Evolutionary conservation across 2,797 vertebrate species (phyloP), one percentile per base, ranked within the genome.

Genomic region (Eidolon dupreanum): DNA sequence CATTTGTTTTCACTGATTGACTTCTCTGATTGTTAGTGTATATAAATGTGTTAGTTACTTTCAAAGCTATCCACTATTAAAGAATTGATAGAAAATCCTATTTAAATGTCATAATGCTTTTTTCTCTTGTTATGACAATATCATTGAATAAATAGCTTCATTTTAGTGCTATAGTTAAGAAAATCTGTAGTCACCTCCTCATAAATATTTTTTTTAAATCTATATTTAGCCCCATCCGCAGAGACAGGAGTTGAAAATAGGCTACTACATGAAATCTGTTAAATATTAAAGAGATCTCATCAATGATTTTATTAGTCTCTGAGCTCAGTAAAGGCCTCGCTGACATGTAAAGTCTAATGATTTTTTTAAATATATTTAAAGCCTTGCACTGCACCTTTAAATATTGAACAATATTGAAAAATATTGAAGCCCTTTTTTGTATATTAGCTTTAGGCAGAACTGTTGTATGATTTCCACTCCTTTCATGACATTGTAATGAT

Each of bases 401-500:
- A 98, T 99, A 98, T 98, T 99, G 98, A 98, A 98, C 98, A 98
- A 98, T 99, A 99, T 99, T 98, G 98, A 99, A 99, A 99, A 99
- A 98, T 98, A 98, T 98, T 98, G 98, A 98, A 98, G 98, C 98
- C 98, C 98, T 98, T 98, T 98, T 98, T 98, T 98, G 98, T 98
- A 98, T 99, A 99, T 99, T 99, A 99, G 99, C 98, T 99, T 98
- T 98, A 98, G 98, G 99, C 98, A 98, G 98, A 98, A 98, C 98
- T 99, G 98, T 98, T 99, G 98, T 99, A 98, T 99, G 98, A 99
- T 99, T 99, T 99, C 98, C 98, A 98, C 99, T 99, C 98, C 98
- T 99, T 98, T 99, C 98, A 99, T 99, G 99, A 99, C 99, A 99
- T 99, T 99, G 99, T 99, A 99, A 99, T 99, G 99, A 99, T 99